Percentiles rank a stretch among this genome's conserved stretches.
These are phyloP conservation scores for Drosophila melanocephala DNA, from an alignment of 2,888 invertebrate species.

Conservation along the genomic window DNA sequence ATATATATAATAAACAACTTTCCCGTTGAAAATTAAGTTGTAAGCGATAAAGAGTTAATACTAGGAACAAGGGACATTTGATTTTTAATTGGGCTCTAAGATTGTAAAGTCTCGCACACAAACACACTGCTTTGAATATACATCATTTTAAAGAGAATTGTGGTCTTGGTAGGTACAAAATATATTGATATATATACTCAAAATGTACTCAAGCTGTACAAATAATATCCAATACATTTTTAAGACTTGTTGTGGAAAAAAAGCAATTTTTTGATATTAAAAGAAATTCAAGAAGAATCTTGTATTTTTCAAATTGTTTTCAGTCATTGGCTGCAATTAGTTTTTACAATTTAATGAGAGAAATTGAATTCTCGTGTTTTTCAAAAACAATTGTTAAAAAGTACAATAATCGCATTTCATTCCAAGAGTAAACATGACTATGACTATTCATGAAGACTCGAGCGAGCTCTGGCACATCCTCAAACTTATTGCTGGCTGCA, in stretches of 20 bases:
- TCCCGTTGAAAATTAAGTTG: conserved; percentile 68
- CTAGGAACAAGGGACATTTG: conserved; percentile 34
- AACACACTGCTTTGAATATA: not conserved
- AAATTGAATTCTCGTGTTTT: not conserved
- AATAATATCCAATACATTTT: not conserved
- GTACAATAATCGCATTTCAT: conserved; percentile 7
- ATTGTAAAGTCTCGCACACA: not conserved
- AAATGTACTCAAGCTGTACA: not conserved
- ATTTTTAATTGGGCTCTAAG: conserved; percentile 39
- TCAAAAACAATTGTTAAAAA: not conserved
- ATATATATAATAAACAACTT: conserved; percentile 69
- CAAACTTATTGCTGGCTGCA: conserved; percentile 45
- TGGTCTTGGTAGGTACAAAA: not conserved
- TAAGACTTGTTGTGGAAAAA: not conserved
- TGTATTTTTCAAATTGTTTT: not conserved
- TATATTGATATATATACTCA: not conserved
- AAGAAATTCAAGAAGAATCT: not conserved
- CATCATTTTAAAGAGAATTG: not conserved
- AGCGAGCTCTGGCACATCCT: conserved; percentile 1
- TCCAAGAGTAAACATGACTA: conserved; percentile 31
- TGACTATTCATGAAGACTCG: conserved; percentile 27
- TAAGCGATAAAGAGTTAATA: conserved; percentile 32
- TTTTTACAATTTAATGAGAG: not conserved
- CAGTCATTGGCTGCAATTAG: not conserved
- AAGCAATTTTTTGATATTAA: not conserved